A percentile compares a stretch with the other conserved stretches of the same genome.
Evolutionary conservation across 1,140 invertebrate species (phyloP).

Genomic region (Drosophila mayri): DNA sequence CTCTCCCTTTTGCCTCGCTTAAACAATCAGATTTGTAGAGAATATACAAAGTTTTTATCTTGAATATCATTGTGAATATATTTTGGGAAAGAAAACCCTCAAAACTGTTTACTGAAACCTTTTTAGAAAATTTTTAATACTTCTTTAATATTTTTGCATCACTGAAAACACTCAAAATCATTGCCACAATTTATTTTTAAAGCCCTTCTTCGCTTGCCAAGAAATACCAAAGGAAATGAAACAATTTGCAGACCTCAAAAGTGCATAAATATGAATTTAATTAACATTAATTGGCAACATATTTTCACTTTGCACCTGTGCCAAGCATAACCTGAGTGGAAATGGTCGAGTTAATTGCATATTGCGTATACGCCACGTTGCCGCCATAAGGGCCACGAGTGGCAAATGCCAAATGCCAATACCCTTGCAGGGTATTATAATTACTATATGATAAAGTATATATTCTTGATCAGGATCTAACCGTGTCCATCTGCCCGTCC

Average conservation of each 20-base stretch:
- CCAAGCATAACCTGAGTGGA: slow-evolving; percentile 31
- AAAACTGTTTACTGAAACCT: too few species aligned
- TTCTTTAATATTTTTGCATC: not conserved
- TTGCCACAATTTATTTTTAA: slow-evolving; percentile 14
- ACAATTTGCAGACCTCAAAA: slow-evolving; percentile 15
- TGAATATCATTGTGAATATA: not conserved
- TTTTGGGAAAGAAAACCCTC: not conserved
- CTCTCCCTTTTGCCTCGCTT: too few species aligned
- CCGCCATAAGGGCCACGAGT: slow-evolving; percentile 16
- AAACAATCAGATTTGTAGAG: slow-evolving; percentile 13
- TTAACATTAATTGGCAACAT: slow-evolving; percentile 76
- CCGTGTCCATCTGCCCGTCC: too few species aligned
- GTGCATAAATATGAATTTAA: slow-evolving; percentile 79
- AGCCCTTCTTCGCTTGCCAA: slow-evolving; percentile 4
- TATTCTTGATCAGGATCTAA: too few species aligned
- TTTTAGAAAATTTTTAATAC: too few species aligned
- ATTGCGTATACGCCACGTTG: slow-evolving; percentile 68
- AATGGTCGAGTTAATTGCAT: slow-evolving; percentile 74
- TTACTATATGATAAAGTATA: too few species aligned
- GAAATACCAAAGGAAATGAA: slow-evolving; percentile 24
- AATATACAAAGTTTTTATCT: slow-evolving; percentile 1
- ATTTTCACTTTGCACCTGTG: slow-evolving; percentile 69
- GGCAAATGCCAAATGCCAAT: slow-evolving; percentile 40
- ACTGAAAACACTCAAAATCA: slow-evolving; percentile 7
- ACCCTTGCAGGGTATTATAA: too few species aligned